Evolutionary conservation across 2,797 vertebrate genomes (phyloP), one percentile per base, ranked within the genome.

Genomic region (Chiloscyllium punctatum): DNA sequence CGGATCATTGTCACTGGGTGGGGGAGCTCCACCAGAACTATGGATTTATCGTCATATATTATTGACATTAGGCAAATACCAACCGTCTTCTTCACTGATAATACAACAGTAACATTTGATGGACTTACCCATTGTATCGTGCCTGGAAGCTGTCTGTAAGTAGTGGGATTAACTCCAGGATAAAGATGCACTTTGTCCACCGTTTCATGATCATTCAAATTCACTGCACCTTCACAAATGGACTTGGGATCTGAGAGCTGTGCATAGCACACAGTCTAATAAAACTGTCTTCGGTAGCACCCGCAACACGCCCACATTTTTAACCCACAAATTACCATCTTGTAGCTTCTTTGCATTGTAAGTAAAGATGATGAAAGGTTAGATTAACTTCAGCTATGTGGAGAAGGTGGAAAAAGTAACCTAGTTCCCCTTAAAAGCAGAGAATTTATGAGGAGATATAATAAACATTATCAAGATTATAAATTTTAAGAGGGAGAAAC

Each of bases 71-170:
- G 57, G 8, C 57, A 62, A 62, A 62, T 62, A 62, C 57, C 11
- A 11, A 62, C 57, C 8, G 9, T 62, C 57, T 62, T 13, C 57
- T 66, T 91, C 33, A 91, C 57, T 66, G 27, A 62, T 16, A n/a
- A 91, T n/a, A 18, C 33, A n/a, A 27, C n/a, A 13, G 3, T 18
- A 92, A 92, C 42, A 42, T 23, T 42, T 69, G 30, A 92, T 68
- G 68, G 68, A 92, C 90, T 92, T 92, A 92, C 62, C 62, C 66
- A 92, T 69, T 69, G 53, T 92, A 92, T 42, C 25, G 90, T 2
- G 21, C 23, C 62, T 69, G 62, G 62, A 92, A 92, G n/a, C 90
- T 25, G 90, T 92, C 21, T 69, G 90, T 13, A 2, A 92, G 9
- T 66, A 92, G 23, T 9, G 90, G n/a, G 8, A 92, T 42, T 4